phyloP scores from a whole-genome alignment of 2,888 invertebrate species.

The Prosapia bicincta region DNA sequence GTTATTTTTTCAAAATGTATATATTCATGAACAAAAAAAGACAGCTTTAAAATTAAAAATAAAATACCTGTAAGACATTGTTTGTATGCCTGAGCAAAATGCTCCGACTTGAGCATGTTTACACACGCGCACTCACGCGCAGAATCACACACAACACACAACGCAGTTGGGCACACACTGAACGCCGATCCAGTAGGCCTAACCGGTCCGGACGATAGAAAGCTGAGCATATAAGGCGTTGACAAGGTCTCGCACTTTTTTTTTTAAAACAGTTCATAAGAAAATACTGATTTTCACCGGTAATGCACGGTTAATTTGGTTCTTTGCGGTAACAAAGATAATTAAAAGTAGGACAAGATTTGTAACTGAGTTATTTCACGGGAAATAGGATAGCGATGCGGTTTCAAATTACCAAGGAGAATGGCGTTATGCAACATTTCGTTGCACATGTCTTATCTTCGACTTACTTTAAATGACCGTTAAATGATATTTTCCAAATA shows the following conservation, averaged over 20 bases:
- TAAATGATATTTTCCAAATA: no score
- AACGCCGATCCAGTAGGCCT: neutral
- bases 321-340: neutral
- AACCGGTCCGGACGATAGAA: slow-evolving; percentile 2
- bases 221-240: slow-evolving; percentile 6
- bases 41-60: no score
- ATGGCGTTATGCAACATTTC: no score
- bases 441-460: no score
- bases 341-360: neutral
- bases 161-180: neutral
- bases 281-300: neutral
- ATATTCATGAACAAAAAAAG: no score
- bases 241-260: slow-evolving; percentile 27
- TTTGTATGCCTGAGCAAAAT: neutral
- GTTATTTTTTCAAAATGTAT: no score
- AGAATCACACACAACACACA: neutral
- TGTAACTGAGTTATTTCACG: neutral
- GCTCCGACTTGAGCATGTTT: neutral
- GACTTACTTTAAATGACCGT: no score
- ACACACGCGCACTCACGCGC: neutral
- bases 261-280: neutral
- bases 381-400: neutral
- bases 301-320: neutral
- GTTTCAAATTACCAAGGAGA: neutral
- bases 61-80: neutral